A percentile compares a stretch with the other conserved stretches of the same genome.
Conservation (phyloP, 2,888 invertebrate genomes). For the Zootermopsis nevadensis region DNA sequence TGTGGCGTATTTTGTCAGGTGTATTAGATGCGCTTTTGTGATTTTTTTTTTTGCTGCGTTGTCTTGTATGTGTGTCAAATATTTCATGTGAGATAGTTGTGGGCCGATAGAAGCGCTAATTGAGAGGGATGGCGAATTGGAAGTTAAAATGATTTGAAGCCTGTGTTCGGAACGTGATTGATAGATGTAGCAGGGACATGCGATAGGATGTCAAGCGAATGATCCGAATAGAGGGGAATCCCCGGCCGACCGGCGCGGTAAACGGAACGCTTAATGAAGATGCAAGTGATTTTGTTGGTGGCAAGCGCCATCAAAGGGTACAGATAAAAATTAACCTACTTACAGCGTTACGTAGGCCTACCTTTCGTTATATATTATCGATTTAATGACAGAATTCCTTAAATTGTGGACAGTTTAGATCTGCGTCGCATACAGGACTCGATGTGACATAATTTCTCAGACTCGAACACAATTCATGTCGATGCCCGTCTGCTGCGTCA, state of each 20-base stretch:
- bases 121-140: conserved; percentile 19
- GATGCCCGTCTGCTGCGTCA: no score
- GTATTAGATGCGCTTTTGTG: background rate
- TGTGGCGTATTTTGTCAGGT: no score
- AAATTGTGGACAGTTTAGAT: no score
- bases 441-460: background rate
- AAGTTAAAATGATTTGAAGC: conserved; percentile 11
- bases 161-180: conserved; percentile 12
- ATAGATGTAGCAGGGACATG: background rate
- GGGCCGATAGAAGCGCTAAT: conserved; percentile 12
- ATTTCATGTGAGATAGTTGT: background rate
- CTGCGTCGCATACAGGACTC: background rate
- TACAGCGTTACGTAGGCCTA: background rate
- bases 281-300: background rate
- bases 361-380: background rate
- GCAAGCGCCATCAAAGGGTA: background rate
- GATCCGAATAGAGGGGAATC: background rate
- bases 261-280: background rate
- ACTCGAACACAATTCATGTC: background rate
- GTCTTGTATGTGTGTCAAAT: background rate
- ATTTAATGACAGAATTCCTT: background rate
- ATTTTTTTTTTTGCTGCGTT: background rate
- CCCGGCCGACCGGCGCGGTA: background rate
- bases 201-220: background rate
- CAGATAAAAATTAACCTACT: background rate